These are phyloP conservation scores for Tachina lurida DNA, from an alignment of 2,888 invertebrate species.

Conservation along the genomic window DNA sequence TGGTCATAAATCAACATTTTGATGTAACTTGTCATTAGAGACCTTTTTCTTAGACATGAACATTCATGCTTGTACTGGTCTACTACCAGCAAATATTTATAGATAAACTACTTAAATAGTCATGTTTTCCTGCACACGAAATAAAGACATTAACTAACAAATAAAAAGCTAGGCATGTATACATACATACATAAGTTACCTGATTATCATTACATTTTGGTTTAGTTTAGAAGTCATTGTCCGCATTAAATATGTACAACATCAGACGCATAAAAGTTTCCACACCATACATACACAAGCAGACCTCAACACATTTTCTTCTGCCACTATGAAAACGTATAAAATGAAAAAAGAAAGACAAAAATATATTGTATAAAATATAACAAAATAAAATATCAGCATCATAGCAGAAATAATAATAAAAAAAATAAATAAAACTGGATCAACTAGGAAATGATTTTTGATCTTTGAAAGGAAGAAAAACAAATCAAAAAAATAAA, in stretches of 20 bases:
- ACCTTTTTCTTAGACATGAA: not conserved
- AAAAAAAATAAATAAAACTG: slow-evolving; percentile 46
- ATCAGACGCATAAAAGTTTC: not conserved
- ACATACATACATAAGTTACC: slow-evolving; percentile 46
- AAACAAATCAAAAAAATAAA: slow-evolving; percentile 4
- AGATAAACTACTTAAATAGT: slow-evolving; percentile 13
- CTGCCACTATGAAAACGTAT: not conserved
- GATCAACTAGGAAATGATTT: slow-evolving; percentile 69
- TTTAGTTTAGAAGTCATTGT: slow-evolving; percentile 57
- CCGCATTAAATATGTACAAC: slow-evolving; percentile 38
- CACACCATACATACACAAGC: slow-evolving; percentile 28
- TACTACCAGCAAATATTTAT: not conserved
- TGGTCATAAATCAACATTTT: slow-evolving; percentile 40
- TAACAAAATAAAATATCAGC: slow-evolving; percentile 1
- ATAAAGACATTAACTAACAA: slow-evolving; percentile 34
- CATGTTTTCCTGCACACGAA: slow-evolving; percentile 33
- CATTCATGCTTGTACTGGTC: not conserved
- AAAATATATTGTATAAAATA: not conserved
- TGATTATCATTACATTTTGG: slow-evolving; percentile 44
- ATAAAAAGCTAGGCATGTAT: not conserved
- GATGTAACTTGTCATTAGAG: slow-evolving; percentile 42
- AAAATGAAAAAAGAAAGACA: too few species aligned
- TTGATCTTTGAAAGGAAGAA: slow-evolving; percentile 47
- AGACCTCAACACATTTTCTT: slow-evolving; percentile 49
- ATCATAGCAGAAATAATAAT: not conserved